Evolutionary conservation across 2,113 vertebrate species (phyloP), one percentile per base, ranked within the genome.

Genomic region (Psilopogon haemacephalus): DNA sequence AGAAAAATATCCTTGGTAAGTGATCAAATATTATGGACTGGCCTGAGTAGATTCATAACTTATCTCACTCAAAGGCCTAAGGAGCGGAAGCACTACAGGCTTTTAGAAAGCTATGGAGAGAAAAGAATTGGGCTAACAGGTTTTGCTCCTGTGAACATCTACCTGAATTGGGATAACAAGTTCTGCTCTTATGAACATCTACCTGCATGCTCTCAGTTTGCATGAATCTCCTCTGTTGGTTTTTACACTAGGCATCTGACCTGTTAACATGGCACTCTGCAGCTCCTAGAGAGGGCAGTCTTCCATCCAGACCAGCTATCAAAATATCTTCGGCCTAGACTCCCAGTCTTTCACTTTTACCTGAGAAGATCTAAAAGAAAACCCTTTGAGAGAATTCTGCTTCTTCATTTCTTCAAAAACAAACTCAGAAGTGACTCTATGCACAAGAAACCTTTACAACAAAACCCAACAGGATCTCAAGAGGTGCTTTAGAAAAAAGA

Each of bases 361-460:
- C 38, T 42, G 28, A 82, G 32, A 92, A 86, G 15, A 77, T 12
- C 75, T 94, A 46, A 82, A 90, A 89, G 55, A 93, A 92, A 87
- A 83, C 11, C 52, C 50, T 85, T 80, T 85, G 50, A 94, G n/a
- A 84, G 55, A 85, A 92, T 67, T 89, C 78, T 86, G 48, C 77
- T 71, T 55, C 55, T 84, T 94, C 33, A 21, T 44, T 79, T 81
- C 70, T 93, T 94, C 33, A 84, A 91, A 94, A 90, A 76, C 55
- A 87, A 92, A 75, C 91, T 84, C 13, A 2, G 76, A 90, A 84
- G 58, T 52, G 12, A 86, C 30, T 82, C 37, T 56, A 63, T 42
- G 64, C 52, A 33, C 56, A 85, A 92, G 60, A 95, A 94, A 83
- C 50, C 37, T 89, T 90, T 59, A 50, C 30, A 77, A 46, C 26